Base-by-base conservation (phyloP, 2,797 vertebrate species). In the Hypotaenidia philippensis region DNA sequence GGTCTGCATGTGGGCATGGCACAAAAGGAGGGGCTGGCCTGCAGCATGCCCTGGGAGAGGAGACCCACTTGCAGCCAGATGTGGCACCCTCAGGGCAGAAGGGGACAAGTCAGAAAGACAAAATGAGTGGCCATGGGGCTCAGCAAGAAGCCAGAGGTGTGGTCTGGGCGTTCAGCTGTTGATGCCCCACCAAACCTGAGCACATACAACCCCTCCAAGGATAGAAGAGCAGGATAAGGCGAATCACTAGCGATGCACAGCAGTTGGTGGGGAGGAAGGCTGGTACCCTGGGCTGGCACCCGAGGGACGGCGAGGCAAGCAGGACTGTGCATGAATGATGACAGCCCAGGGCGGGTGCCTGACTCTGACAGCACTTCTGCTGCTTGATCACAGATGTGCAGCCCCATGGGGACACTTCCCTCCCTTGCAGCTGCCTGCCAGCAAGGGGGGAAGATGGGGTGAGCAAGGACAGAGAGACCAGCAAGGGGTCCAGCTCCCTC, bases 321-420 rank as follows among this genome's bases (percentile, higher is more conserved):
- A 29, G 47, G 13, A 53, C 78, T 29, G 53, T 44, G 53, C n/a
- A 1, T 5, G 4, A 61, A 25, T 1, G 4, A 17, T 4, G 40
- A 45, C 75, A 36, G n/a, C 25, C 56, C 3, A 2, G 27, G 69
- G 23, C 34, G 41, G 7, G 26, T 3, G 2, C 18, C n/a, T 0
- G 1, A 22, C 31, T 56, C 50, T 40, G 49, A 13, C 0, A 0
- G 49, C 59, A 53, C 18, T 53, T 78, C 22, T 69, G n/a, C 38
- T 76, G 50, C 10, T 74, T 65, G 45, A 52, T 68, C 36, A 18
- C 18, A 40, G 45, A 20, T 55, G 25, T 6, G 5, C 49, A 34
- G 22, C 22, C 49, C 44, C 16, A 4, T 0, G 6, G 57, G 57
- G 70, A 61, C 0, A 0, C 10, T 78, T 29, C 40, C 44, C 29